Conservation (phyloP, 2,113 vertebrate genomes). For the Aythya baeri region DNA sequence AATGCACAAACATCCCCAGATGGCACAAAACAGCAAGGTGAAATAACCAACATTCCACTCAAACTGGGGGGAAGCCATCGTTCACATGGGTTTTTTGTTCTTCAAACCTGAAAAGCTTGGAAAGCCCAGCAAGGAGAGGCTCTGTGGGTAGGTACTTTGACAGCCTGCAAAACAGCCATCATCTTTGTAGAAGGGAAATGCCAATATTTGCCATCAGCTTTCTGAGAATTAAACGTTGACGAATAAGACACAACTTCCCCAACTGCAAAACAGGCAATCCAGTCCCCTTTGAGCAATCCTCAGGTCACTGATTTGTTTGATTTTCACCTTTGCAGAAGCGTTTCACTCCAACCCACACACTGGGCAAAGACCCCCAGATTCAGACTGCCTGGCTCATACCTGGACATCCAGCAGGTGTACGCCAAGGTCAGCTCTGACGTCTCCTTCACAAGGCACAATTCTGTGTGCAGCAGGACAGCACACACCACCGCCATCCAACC, state of each 20-base stretch:
- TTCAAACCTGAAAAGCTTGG: neutral
- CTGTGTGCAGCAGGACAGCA: neutral
- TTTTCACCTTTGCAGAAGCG: neutral
- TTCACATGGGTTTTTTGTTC: neutral
- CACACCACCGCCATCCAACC: neutral
- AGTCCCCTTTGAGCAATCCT: neutral
- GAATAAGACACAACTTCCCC: neutral
- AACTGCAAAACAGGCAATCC: neutral
- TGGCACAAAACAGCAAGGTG: neutral
- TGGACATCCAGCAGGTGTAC: neutral
- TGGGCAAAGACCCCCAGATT: neutral
- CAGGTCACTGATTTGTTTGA: neutral
- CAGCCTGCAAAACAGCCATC: neutral
- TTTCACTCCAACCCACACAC: rapidly evolving
- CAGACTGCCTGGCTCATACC: neutral
- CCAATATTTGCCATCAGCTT: neutral
- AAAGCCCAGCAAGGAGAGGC: neutral
- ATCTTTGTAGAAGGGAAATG: neutral
- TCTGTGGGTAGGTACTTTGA: neutral
- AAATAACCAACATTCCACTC: neutral
- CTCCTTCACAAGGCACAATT: neutral
- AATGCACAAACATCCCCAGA: neutral
- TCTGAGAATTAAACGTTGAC: neutral
- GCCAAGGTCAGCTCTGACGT: neutral
- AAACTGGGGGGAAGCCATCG: neutral